phyloP scores from a whole-genome alignment of 2,888 invertebrate genomes.

The Timema podura region DNA sequence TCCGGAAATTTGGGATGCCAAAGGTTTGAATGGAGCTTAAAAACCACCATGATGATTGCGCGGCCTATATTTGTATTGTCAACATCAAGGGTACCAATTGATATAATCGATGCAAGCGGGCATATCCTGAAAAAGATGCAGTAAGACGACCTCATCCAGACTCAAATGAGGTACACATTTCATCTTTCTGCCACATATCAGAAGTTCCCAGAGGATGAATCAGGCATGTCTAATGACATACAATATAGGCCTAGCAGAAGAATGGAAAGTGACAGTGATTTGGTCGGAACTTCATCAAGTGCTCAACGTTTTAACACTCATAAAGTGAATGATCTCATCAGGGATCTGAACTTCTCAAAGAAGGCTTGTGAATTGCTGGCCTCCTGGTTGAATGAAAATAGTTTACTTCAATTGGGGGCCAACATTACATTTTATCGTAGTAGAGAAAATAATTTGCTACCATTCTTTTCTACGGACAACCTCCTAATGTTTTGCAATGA shows the following conservation, averaged over 20 bases:
- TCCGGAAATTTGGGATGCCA: not conserved
- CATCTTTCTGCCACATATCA: conserved; percentile 13
- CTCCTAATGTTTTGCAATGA: conserved; percentile 13
- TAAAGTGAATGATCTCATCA: conserved; percentile 34
- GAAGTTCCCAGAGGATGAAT: conserved; percentile 20
- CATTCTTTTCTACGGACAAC: conserved; percentile 18
- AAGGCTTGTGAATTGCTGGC: conserved; percentile 30
- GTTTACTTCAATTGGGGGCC: conserved; percentile 22
- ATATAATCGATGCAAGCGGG: not conserved
- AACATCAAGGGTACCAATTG: not conserved
- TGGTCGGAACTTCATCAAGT: conserved; percentile 19
- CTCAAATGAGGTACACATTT: conserved; percentile 26
- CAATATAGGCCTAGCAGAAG: conserved; percentile 1
- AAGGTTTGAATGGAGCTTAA: not conserved
- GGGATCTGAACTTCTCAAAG: conserved; percentile 34
- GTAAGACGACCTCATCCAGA: conserved; percentile 27
- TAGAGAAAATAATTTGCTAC: conserved; percentile 23
- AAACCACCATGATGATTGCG: not conserved
- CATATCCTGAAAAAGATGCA: not conserved
- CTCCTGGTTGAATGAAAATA: conserved; percentile 31
- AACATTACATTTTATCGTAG: conserved; percentile 18
- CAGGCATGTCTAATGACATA: conserved; percentile 8
- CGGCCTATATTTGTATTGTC: not conserved
- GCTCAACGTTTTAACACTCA: conserved; percentile 31
- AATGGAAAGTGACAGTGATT: conserved; percentile 25